Base-by-base conservation (phyloP, 2,113 vertebrate species). In the Poeciliopsis prolifica region DNA sequence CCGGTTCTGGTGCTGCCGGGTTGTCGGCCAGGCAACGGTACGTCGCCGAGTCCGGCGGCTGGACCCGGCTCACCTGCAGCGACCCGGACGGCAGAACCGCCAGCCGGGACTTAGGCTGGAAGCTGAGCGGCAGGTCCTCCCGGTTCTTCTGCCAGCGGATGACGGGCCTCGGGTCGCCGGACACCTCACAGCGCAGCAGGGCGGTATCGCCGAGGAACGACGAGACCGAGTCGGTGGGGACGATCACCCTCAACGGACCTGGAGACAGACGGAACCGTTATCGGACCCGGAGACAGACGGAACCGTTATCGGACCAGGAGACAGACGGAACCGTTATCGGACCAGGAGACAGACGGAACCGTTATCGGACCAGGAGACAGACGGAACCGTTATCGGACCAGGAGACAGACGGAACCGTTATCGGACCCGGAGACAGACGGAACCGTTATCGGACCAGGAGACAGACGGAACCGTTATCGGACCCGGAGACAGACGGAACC, bases 61-160 rank as follows among this genome's bases (percentile, higher is more conserved):
- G 96, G 12, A 97, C 92, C 5, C 88, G 85, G 86, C 93, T 96
- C 83, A 99, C 95, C 91, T 97, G 96, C 68, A 99, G 79, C 0
- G 96, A 94, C 14, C 97, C 97, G 0, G 97, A 98, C 0, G 97
- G 97, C 76, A 99, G 86, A 51, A 95, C 81, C 0, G 95, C 94
- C 70, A 98, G 86, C 0, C 96, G 94, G 0, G 93, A 75, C 9
- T 96, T 95, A 0, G 86, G 82, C 0, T 83, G 87, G 17, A 86
- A 87, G 51, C 24, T 71, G 5, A 83, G 15, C 0, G 81, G 74
- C 31, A 98, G 77, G 72, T 98, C 96, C 19, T 96, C 95, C 1
- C 96, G 91, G 88, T 98, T 96, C 77, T 94, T 95, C 83, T 99
- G 97, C 97, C 97, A 99, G 84, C 96, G 94, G 14, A 99, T 92